These are phyloP conservation scores for Standfussiana lucernea DNA, from an alignment of 2,888 invertebrate genomes.

Conservation along the genomic window DNA sequence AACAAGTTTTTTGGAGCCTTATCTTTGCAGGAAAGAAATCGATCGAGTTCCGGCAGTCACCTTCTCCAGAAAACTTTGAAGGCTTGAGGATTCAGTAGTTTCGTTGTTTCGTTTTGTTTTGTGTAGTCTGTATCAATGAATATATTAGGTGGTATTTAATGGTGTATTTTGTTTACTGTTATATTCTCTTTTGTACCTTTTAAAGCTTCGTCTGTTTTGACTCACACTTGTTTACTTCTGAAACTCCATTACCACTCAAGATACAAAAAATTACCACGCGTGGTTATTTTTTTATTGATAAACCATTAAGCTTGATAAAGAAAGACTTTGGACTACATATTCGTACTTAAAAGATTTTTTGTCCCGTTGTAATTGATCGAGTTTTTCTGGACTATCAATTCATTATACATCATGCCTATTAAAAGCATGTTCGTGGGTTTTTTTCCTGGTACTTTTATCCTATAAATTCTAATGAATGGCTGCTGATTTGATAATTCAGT, in stretches of 20 bases:
- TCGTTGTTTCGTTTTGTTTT: constrained; percentile 11
- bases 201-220: neutral
- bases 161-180: neutral
- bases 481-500: too few relatives aligned
- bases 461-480: neutral
- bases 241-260: constrained; percentile 20
- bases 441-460: constrained; percentile 10
- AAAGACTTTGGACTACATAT: constrained; percentile 25
- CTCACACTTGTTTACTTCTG: constrained; percentile 25
- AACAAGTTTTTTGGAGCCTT: constrained; percentile 69
- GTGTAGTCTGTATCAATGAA: neutral
- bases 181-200: neutral
- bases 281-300: constrained; percentile 48
- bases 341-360: constrained; percentile 33
- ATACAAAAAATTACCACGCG: constrained; percentile 24
- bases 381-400: constrained; percentile 8
- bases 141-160: neutral
- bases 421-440: constrained; percentile 17
- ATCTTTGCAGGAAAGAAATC: constrained; percentile 71
- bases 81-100: constrained; percentile 33
- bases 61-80: constrained; percentile 52
- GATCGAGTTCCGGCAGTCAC: constrained; percentile 58
- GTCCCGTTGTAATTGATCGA: constrained; percentile 35
- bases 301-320: constrained; percentile 35
- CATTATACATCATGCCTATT: constrained; percentile 7